Percentiles rank a stretch among this genome's conserved stretches.
Conservation (phyloP, 92 coral and sea anemone species). For the Scolanthus callimorphus region DNA sequence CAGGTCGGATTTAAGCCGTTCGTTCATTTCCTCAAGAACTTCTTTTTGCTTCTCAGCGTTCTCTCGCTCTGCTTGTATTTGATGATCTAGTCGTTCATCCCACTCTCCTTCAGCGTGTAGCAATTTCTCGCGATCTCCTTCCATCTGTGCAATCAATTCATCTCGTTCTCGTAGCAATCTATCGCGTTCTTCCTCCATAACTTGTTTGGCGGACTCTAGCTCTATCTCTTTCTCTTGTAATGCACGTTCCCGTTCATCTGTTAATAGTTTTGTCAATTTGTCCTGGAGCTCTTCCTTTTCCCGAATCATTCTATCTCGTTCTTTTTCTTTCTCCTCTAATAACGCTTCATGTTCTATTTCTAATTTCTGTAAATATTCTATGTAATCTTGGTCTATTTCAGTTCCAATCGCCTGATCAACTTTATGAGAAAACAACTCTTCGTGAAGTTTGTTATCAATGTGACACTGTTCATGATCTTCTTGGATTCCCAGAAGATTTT, state of each 20-base stretch:
- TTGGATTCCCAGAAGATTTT: slow-evolving; percentile 51
- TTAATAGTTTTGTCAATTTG: too few relatives aligned
- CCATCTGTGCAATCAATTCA: background rate
- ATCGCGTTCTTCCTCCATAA: background rate
- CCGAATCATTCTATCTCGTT: background rate
- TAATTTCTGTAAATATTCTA: slow-evolving; percentile 23
- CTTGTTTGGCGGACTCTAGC: background rate
- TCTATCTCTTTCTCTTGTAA: background rate
- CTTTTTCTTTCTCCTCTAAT: background rate
- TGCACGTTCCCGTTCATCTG: background rate
- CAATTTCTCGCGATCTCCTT: background rate
- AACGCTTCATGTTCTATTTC: slow-evolving; percentile 7
- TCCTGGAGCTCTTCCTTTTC: background rate
- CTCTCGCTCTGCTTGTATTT: background rate
- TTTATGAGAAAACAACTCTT: slow-evolving; percentile 5
- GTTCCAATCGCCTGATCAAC: slow-evolving; percentile 24
- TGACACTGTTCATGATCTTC: slow-evolving; percentile 18
- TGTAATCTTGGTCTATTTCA: slow-evolving; percentile 23
- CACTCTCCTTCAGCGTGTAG: background rate
- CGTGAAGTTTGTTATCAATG: background rate
- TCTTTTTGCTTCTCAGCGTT: background rate
- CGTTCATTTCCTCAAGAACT: background rate
- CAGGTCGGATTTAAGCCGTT: background rate
- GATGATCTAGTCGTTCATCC: background rate
- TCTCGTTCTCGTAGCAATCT: background rate